Conservation (phyloP, 2,888 invertebrate genomes). For the Agrochola litura region DNA sequence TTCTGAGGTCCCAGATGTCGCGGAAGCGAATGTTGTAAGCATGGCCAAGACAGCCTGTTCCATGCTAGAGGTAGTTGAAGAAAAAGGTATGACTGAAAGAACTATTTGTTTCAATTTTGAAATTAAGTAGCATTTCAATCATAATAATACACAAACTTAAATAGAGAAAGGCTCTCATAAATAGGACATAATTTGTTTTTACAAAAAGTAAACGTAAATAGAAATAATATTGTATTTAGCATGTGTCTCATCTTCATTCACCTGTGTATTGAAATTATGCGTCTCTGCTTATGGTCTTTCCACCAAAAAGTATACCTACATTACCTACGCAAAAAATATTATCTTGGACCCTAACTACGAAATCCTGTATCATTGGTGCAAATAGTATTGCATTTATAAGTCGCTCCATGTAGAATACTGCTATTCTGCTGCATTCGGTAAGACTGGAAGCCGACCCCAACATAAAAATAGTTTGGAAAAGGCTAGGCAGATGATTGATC, state of each 20-base stretch:
- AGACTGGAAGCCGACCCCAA: background rate
- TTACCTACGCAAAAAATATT: background rate
- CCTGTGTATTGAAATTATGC: too few species aligned
- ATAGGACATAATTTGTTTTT: background rate
- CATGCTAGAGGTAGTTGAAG: conserved; percentile 71
- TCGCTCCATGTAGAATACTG: background rate
- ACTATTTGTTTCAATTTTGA: background rate
- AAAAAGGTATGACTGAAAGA: conserved; percentile 65
- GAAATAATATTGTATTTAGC: too few species aligned
- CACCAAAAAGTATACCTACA: background rate
- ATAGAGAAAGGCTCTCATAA: background rate
- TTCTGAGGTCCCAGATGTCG: background rate
- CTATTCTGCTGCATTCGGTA: background rate
- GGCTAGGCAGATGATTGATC: background rate
- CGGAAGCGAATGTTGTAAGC: background rate
- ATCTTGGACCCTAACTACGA: background rate
- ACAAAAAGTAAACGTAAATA: background rate
- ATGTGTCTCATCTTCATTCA: too few species aligned
- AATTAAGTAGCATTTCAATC: background rate
- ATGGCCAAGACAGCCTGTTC: conserved; percentile 73
- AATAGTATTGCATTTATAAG: too few species aligned
- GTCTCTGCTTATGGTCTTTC: background rate
- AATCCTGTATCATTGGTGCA: background rate
- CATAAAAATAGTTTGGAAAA: background rate
- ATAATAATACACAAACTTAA: background rate